A percentile compares a stretch with the other conserved stretches of the same genome.
Conservation (phyloP, 1,140 invertebrate species). For the Chrysoperla carnea region DNA sequence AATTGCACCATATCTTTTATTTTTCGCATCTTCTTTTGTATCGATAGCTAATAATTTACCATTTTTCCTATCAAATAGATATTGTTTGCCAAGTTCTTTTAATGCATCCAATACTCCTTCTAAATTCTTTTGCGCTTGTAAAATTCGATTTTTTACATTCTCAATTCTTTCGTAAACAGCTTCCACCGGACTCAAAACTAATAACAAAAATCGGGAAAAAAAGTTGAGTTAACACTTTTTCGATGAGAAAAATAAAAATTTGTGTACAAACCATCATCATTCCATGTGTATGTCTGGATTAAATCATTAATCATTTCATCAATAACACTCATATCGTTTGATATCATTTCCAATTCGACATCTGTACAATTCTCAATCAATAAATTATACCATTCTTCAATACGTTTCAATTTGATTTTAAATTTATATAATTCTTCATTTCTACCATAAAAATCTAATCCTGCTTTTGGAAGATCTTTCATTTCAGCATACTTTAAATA, state of each 20-base stretch:
- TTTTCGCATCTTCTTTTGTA: constrained; percentile 32
- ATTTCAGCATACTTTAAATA: constrained; percentile 41
- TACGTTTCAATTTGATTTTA: constrained; percentile 26
- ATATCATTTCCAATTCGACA: constrained; percentile 48
- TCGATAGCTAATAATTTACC: constrained; percentile 35
- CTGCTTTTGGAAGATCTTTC: constrained; percentile 29
- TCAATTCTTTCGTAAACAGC: constrained; percentile 20
- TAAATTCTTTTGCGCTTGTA: constrained; percentile 44
- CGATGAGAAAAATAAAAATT: too few relatives aligned
- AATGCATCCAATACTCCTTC: constrained; percentile 37
- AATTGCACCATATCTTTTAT: constrained; percentile 36
- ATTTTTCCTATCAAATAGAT: constrained; percentile 48
- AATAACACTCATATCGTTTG: constrained; percentile 40
- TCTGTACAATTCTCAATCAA: too few relatives aligned
- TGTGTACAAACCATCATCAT: constrained; percentile 31
- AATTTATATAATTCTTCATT: constrained; percentile 29
- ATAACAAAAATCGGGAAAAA: constrained; percentile 4
- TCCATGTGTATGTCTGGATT: constrained; percentile 46
- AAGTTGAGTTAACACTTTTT: constrained; percentile 15
- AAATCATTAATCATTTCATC: constrained; percentile 41
- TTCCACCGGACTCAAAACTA: constrained; percentile 13
- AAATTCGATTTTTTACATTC: constrained; percentile 40
- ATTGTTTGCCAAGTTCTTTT: constrained; percentile 43
- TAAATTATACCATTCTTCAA: constrained; percentile 41
- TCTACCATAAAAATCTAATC: constrained; percentile 29